Evolutionary conservation across 2,113 vertebrate species (phyloP), one percentile per base, ranked within the genome.

Genomic region (Phrynosoma platyrhinos): DNA sequence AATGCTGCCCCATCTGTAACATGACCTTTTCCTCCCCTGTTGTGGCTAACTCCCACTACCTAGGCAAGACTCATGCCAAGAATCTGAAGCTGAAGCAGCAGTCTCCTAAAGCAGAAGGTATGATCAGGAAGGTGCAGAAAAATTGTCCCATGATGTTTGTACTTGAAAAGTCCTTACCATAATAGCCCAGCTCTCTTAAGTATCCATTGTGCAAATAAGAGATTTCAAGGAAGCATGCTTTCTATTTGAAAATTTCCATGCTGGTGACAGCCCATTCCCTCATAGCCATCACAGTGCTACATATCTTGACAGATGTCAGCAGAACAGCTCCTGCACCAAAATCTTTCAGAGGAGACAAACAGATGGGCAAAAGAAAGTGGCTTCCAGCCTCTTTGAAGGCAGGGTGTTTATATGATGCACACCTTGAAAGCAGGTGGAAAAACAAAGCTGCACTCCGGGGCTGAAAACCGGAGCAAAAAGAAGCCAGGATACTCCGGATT

Each of bases 51-150:
- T 99, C 98, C 74, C 99, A 99, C 94, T 99, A 99, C 95, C 91
- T 98, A 95, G 99, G 99, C 91, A 99, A 99, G 96, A 98, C 98
- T 91, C 99, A 99, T 77, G 97, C 98, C 95, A 99, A 98, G 96
- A 99, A 98, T 94, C 95, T 99, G 95, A 97, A 96, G 93, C 94
- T 98, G 94, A 98, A 98, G 93, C 96, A 95, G 85, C 95, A 97
- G 27, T 96, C 97, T 30, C 94, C 96, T 66, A 97, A 96, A 93
- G 86, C 79, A 71, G 97, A 97, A 97, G 98, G 98, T 98, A 96
- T 66, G 95, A 83, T 87, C 58, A 76, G 40, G 27, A 76, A 88
- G 55, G 2, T 74, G 40, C 72, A 53, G 30, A 36, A 30, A 47
- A 53, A 52, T 55, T 88, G 47, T 69, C 62, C 76, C 62, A 74